Conservation (phyloP, 2,113 vertebrate genomes). For the Hepsetus odoe region DNA sequence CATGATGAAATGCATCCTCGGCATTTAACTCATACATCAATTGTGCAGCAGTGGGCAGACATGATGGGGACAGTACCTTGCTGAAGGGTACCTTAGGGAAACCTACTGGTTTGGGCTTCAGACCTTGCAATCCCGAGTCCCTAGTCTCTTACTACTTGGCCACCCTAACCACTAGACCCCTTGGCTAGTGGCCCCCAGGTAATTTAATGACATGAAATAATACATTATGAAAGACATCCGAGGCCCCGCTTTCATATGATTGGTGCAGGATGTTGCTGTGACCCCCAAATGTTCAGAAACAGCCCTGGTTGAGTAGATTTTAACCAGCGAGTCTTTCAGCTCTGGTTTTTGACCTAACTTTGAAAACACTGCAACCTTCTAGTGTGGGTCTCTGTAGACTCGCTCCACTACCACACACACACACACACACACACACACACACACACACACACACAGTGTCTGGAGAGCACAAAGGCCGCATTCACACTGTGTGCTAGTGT, state of each 20-base stretch:
- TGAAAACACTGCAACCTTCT: constrained; percentile 51
- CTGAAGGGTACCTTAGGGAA: too few species aligned
- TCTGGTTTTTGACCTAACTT: constrained; percentile 1
- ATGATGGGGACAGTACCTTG: too few species aligned
- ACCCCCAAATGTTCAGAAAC: neutral
- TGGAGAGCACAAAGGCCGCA: constrained; percentile 51
- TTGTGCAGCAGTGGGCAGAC: too few species aligned
- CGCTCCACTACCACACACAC: constrained; percentile 57
- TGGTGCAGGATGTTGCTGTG: neutral
- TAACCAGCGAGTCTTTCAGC: constrained; percentile 39
- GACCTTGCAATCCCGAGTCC: too few species aligned
- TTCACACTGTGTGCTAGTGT: constrained; percentile 45
- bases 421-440: constrained; percentile 38
- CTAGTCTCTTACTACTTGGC: too few species aligned
- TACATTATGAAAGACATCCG: too few species aligned
- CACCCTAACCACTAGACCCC: too few species aligned
- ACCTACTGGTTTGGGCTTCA: too few species aligned
- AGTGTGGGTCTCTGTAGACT: constrained; percentile 43
- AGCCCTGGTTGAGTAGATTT: neutral
- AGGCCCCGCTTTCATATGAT: neutral
- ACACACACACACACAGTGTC: constrained; percentile 20
- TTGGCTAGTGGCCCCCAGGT: too few species aligned
- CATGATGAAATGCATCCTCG: too few species aligned
- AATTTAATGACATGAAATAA: too few species aligned
- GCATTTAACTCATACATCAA: too few species aligned